Conservation (phyloP, 2,888 invertebrate species). For the Xestobium rufovillosum region DNA sequence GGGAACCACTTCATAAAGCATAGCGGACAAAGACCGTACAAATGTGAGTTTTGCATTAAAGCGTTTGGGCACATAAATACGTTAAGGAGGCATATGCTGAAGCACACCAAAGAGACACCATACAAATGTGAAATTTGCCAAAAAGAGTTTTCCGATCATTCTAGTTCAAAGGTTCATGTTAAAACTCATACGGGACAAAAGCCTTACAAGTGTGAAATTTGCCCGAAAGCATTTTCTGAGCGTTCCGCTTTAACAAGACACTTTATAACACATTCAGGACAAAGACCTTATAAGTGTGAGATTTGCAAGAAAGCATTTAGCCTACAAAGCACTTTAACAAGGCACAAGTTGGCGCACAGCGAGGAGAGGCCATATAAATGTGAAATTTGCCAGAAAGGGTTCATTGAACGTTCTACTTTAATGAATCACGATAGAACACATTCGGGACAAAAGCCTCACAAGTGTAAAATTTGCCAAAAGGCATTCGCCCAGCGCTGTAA, state of each 20-base stretch:
- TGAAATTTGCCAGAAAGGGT: background rate
- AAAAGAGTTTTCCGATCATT: background rate
- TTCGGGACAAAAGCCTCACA: background rate
- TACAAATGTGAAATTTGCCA: background rate
- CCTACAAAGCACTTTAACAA: background rate
- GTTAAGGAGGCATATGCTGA: background rate
- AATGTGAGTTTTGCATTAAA: constrained; percentile 1
- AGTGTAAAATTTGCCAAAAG: background rate
- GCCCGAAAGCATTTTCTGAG: background rate
- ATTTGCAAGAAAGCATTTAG: background rate
- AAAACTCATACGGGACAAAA: background rate
- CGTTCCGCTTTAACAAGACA: background rate
- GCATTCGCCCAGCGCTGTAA: background rate
- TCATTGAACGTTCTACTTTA: background rate
- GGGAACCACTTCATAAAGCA: background rate
- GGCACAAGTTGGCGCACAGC: background rate
- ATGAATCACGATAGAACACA: background rate
- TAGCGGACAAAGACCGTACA: background rate
- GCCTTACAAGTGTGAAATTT: background rate
- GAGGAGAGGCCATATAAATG: constrained; percentile 1
- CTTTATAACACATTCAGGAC: background rate
- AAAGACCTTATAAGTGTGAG: background rate
- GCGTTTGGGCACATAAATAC: background rate
- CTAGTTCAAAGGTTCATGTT: background rate
- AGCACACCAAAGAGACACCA: background rate